Conservation (phyloP, 1,140 invertebrate species). For the Amyelois transitella region DNA sequence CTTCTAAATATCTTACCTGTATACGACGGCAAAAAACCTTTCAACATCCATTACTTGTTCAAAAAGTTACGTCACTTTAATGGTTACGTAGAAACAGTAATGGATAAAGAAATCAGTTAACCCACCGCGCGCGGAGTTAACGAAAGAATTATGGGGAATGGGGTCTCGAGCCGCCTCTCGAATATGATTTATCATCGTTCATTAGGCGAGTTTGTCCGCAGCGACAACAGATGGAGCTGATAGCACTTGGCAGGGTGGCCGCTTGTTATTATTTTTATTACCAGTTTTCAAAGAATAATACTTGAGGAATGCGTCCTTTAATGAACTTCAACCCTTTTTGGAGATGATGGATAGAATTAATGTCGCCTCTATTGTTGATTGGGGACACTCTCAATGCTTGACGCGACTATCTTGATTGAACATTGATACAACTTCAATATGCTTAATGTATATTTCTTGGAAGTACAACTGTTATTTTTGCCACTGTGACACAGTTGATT, state of each 20-base stretch:
- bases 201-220: constrained; percentile 73
- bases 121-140: constrained; percentile 5
- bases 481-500: constrained; percentile 3
- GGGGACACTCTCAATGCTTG: constrained; percentile 56
- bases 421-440: constrained; percentile 41
- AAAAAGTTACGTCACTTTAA: neutral
- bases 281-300: constrained; percentile 72
- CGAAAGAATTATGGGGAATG: constrained; percentile 46
- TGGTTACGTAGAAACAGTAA: constrained; percentile 19
- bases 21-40: constrained; percentile 8
- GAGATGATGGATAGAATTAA: constrained; percentile 72
- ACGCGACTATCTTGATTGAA: constrained; percentile 36
- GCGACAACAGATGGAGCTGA: constrained; percentile 73
- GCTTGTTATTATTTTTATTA: constrained; percentile 73
- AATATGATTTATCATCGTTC: constrained; percentile 75
- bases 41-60: constrained; percentile 26
- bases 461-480: constrained; percentile 12
- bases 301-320: constrained; percentile 70
- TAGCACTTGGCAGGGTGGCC: constrained; percentile 73
- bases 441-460: constrained; percentile 37
- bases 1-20: constrained; percentile 40
- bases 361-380: constrained; percentile 69
- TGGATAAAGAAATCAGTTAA: constrained; percentile 21
- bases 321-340: constrained; percentile 72
- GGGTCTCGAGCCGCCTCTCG: constrained; percentile 63